phyloP scores from a whole-genome alignment of 2,797 vertebrate species.

The Enteromius radiatus region DNA sequence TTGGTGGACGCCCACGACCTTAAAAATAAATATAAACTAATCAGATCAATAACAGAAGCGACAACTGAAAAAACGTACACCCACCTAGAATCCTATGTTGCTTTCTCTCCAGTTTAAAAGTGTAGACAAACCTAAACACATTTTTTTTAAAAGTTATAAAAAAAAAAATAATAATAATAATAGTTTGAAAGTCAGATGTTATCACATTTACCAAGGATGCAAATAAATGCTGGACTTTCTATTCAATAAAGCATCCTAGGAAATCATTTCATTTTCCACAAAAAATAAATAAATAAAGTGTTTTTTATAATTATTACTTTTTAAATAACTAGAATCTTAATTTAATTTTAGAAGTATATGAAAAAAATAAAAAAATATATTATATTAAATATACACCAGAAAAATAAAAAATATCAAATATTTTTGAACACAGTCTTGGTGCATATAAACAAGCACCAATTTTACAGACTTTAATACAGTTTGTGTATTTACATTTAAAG shows the following conservation, averaged over 20 bases:
- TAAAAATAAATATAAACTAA: conserved; percentile 37
- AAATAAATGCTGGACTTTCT: neutral
- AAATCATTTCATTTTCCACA: neutral
- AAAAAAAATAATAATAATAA: no score
- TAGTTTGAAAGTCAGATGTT: neutral
- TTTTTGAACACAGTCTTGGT: neutral
- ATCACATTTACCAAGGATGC: no score
- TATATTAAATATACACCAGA: no score
- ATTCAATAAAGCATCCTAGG: neutral
- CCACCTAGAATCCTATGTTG: neutral
- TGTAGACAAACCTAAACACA: no score
- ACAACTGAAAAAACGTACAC: neutral
- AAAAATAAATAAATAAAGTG: no score
- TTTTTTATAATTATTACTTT: neutral
- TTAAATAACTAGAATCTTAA: neutral
- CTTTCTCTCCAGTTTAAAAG: no score
- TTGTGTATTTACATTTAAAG: neutral
- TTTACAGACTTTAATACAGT: neutral
- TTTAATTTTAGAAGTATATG: no score
- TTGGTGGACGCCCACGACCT: conserved; percentile 98
- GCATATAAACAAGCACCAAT: neutral
- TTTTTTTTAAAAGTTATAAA: no score
- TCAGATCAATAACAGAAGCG: neutral
- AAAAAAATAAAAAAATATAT: neutral
- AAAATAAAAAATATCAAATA: neutral